Evolutionary conservation across 1,140 invertebrate species (phyloP).

Genomic region (Lanistes nyassanus): DNA sequence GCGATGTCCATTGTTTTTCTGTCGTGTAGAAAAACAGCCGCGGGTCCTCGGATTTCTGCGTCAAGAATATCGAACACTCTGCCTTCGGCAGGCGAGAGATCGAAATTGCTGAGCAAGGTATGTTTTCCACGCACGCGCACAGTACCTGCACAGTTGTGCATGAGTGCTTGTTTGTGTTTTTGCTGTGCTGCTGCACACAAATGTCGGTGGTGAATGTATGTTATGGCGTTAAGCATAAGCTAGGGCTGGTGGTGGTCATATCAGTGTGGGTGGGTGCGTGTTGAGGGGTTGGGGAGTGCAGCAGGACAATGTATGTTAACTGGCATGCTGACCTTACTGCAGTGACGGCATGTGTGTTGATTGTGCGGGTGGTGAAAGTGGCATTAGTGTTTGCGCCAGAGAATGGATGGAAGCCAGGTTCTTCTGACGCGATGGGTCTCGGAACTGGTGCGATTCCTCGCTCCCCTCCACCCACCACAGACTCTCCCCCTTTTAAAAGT

Average conservation of each 20-base stretch:
- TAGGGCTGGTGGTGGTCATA: not conserved
- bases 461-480: too few relatives aligned
- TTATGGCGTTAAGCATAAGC: not conserved
- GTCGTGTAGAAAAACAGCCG: conserved; percentile 78
- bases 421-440: too few relatives aligned
- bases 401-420: too few relatives aligned
- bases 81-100: conserved; percentile 95
- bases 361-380: too few relatives aligned
- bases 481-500: not conserved
- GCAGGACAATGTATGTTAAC: not conserved
- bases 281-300: not conserved
- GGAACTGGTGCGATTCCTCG: not conserved
- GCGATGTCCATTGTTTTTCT: conserved; percentile 12
- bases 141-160: too few relatives aligned
- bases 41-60: conserved; percentile 88
- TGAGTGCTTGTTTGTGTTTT: too few relatives aligned
- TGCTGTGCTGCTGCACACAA: too few relatives aligned
- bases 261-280: not conserved
- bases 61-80: conserved; percentile 89
- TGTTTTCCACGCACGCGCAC: not conserved
- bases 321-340: too few relatives aligned
- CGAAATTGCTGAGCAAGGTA: conserved; percentile 96
- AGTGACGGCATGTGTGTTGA: too few relatives aligned
- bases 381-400: too few relatives aligned
- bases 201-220: too few relatives aligned